Evolutionary conservation across 2,113 vertebrate species (phyloP).

Genomic region (Nicator chloris): DNA sequence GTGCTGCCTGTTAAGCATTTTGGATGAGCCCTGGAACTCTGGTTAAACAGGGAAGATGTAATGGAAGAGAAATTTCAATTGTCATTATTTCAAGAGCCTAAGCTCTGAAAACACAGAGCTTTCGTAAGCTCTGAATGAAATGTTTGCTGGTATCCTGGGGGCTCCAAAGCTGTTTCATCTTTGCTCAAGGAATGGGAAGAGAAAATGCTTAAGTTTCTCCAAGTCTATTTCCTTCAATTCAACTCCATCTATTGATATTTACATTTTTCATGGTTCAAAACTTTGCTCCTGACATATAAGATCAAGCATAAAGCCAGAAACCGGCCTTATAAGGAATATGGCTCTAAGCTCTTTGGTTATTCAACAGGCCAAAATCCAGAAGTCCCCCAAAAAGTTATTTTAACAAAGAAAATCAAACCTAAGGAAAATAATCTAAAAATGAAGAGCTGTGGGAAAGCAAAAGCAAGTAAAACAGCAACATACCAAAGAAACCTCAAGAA

Average conservation of each 20-base stretch:
- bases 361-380: background rate
- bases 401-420: background rate
- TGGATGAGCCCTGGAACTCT: background rate
- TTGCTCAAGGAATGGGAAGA: background rate
- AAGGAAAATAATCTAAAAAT: background rate
- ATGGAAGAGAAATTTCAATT: conserved; percentile 13
- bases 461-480: conserved; percentile 21
- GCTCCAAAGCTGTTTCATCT: background rate
- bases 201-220: background rate
- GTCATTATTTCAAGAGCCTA: background rate
- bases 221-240: background rate
- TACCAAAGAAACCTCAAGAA: conserved; percentile 41
- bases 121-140: background rate
- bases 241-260: background rate
- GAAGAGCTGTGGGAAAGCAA: conserved; percentile 38
- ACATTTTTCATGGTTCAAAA: background rate
- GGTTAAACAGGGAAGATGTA: background rate
- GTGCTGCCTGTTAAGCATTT: background rate
- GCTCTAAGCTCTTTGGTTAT: background rate
- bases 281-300: background rate
- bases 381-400: background rate
- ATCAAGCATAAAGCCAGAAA: background rate
- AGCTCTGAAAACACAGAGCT: background rate
- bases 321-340: background rate
- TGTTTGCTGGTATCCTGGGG: background rate